Evolutionary conservation across 2,888 invertebrate species (phyloP).

Genomic region (Cataglyphis rosenhaueri): DNA sequence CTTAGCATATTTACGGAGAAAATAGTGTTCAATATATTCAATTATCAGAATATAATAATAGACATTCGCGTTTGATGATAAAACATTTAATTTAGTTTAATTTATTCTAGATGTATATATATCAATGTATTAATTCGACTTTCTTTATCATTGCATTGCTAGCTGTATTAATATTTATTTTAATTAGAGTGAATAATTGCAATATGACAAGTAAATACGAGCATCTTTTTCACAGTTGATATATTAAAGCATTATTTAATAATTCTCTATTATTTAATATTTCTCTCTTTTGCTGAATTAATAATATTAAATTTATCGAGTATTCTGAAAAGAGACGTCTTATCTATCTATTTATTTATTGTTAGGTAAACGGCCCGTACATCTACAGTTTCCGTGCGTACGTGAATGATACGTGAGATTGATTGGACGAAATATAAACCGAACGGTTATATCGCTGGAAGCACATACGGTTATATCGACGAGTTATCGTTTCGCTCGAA

Average conservation of each 20-base stretch:
- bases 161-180: slow-evolving; percentile 32
- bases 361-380: neutral
- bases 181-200: neutral
- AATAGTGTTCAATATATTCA: slow-evolving; percentile 37
- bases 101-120: slow-evolving; percentile 4
- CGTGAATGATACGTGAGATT: slow-evolving; percentile 15
- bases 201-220: neutral
- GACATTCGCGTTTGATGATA: slow-evolving; percentile 12
- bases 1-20: slow-evolving; percentile 9
- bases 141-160: neutral
- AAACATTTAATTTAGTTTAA: slow-evolving; percentile 44
- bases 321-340: too few relatives aligned
- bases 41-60: slow-evolving; percentile 57
- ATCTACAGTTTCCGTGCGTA: neutral
- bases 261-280: neutral
- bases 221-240: neutral
- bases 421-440: slow-evolving; percentile 6
- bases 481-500: slow-evolving; percentile 50
- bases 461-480: slow-evolving; percentile 37
- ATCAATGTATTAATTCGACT: slow-evolving; percentile 18
- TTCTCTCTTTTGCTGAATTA: neutral
- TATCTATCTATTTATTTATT: slow-evolving; percentile 6
- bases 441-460: slow-evolving; percentile 18
- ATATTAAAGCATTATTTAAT: slow-evolving; percentile 2
- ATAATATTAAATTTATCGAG: neutral